These are phyloP conservation scores for Anser cygnoides DNA, from an alignment of 2,113 vertebrate genomes.

Conservation along the genomic window DNA sequence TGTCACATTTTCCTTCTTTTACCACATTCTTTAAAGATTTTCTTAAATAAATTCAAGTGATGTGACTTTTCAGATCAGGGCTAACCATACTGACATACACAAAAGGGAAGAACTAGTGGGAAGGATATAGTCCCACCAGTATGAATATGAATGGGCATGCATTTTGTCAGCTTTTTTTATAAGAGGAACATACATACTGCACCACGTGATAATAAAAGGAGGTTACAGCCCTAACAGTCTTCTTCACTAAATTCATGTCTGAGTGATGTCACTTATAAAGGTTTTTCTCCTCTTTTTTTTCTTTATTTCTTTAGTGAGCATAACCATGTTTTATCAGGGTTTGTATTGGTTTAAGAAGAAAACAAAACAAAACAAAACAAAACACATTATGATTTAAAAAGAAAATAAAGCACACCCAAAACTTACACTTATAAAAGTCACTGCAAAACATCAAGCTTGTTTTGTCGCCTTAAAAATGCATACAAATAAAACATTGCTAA, in stretches of 20 bases:
- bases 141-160: background rate
- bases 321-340: background rate
- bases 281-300: background rate
- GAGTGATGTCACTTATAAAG: background rate
- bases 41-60: background rate
- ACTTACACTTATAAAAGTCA: background rate
- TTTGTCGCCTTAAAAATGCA: background rate
- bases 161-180: background rate
- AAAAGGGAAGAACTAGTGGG: background rate
- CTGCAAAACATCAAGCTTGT: background rate
- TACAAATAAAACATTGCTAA: background rate
- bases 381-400: background rate
- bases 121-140: background rate
- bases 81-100: background rate
- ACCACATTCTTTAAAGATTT: background rate
- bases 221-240: background rate
- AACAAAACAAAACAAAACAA: too few relatives aligned
- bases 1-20: background rate
- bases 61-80: background rate
- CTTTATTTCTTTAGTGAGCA: background rate
- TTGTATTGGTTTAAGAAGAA: background rate
- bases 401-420: rapidly evolving
- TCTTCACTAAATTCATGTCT: background rate
- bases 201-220: background rate
- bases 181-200: rapidly evolving